These are phyloP conservation scores for Lamproptera curius DNA, from an alignment of 2,888 invertebrate species.

Conservation along the genomic window DNA sequence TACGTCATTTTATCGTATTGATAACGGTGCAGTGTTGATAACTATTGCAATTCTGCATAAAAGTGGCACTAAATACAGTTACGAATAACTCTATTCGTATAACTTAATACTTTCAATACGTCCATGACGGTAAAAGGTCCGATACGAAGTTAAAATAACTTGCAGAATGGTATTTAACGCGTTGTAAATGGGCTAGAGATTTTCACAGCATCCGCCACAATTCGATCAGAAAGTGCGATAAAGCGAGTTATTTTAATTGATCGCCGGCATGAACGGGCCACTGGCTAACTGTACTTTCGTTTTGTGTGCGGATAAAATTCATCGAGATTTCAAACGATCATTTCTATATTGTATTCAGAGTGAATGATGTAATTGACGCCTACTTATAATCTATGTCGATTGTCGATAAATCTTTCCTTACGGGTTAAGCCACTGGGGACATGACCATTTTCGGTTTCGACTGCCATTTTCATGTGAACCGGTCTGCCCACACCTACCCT, in stretches of 20 bases:
- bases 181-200: background rate
- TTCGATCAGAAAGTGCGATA: background rate
- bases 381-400: slow-evolving; percentile 1
- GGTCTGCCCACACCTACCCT: slow-evolving; percentile 39
- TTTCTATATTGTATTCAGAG: background rate
- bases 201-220: background rate
- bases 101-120: too few species aligned
- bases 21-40: background rate
- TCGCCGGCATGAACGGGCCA: background rate
- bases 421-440: slow-evolving; percentile 21
- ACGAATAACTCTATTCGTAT: too few species aligned
- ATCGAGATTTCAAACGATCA: background rate
- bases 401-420: background rate
- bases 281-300: background rate
- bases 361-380: background rate
- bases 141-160: too few species aligned
- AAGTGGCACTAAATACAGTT: too few species aligned
- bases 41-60: too few species aligned
- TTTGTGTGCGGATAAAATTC: slow-evolving; percentile 2
- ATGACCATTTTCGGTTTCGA: slow-evolving; percentile 36
- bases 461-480: slow-evolving; percentile 38
- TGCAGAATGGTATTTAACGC: background rate
- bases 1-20: background rate
- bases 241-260: background rate
- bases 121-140: too few species aligned